Evolutionary conservation across 2,888 invertebrate species (phyloP), one percentile per base, ranked within the genome.

Genomic region (Spilosoma lubricipeda): DNA sequence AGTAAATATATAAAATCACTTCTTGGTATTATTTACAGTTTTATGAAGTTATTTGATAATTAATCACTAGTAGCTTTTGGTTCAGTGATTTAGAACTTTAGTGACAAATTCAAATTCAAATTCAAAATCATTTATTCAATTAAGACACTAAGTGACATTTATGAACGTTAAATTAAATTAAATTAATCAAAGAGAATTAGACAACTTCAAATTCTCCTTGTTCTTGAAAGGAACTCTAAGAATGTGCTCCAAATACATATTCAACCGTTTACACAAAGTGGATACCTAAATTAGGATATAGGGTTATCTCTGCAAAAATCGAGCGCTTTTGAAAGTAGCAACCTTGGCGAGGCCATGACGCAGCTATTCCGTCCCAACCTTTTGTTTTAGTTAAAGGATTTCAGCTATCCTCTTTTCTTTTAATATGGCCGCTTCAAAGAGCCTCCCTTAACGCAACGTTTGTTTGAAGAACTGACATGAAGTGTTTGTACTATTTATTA

Each of bases 181-280:
- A n/a, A n/a, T n/a, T n/a, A n/a, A n/a, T n/a, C n/a, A 20, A 48
- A 48, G 20, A 20, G 5, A 48, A 48, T 20, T 15, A 48, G 48
- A 1, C 18, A 3, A 3, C 11, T 56, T 23, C 11, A n/a, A 48
- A 48, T 48, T 0, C 0, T n/a, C 9, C n/a, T n/a, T n/a, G 11
- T n/a, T 2, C 23, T 56, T 56, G n/a, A 56, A 56, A n/a, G 23
- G 52, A 56, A 56, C n/a, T n/a, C 52, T 56, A n/a, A 56, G n/a
- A 56, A 63, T 59, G 30, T 30, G 27, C 67, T 67, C 1, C n/a
- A 30, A 45, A 67, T 67, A 67, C 13, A 67, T 67, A 67, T 48
- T 67, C 67, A 67, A 33, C 30, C 67, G 48, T 30, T 48, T 30
- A 23, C 48, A 48, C 30, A 33, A 67, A 67, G 33, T 48, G 13